Evolutionary conservation across 1,140 invertebrate genomes (phyloP).

Genomic region (Leptoteleia sp.): DNA sequence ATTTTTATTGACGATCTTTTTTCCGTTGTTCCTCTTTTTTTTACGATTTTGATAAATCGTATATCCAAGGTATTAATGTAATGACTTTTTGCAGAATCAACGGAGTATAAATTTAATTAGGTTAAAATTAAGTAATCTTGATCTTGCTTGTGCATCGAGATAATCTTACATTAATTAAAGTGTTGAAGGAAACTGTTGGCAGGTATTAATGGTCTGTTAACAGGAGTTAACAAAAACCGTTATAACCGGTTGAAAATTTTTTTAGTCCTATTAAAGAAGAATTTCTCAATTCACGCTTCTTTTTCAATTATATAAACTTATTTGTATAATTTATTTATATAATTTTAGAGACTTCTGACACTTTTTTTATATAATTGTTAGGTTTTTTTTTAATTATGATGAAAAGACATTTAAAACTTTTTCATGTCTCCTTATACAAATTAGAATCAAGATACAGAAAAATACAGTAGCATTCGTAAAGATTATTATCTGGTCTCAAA

Average conservation of each 20-base stretch:
- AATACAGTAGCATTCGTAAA: too few relatives aligned
- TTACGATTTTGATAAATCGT: not conserved
- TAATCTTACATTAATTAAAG: not conserved
- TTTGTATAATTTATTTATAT: too few relatives aligned
- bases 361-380: too few relatives aligned
- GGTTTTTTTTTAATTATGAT: too few relatives aligned
- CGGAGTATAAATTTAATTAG: not conserved
- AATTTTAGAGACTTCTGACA: too few relatives aligned
- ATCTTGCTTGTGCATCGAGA: not conserved
- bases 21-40: not conserved
- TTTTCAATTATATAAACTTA: too few relatives aligned
- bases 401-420: too few relatives aligned
- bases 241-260: not conserved
- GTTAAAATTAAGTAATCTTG: not conserved
- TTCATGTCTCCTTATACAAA: too few relatives aligned
- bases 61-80: too few relatives aligned
- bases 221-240: not conserved
- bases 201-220: too few relatives aligned
- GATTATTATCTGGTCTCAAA: too few relatives aligned
- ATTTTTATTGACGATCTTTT: not conserved
- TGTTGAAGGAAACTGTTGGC: not conserved
- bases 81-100: conserved; percentile 3
- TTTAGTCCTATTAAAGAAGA: not conserved
- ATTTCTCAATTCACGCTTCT: not conserved
- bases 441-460: too few relatives aligned